phyloP scores from a whole-genome alignment of 2,888 invertebrate genomes.

The Sisyra terminalis region DNA sequence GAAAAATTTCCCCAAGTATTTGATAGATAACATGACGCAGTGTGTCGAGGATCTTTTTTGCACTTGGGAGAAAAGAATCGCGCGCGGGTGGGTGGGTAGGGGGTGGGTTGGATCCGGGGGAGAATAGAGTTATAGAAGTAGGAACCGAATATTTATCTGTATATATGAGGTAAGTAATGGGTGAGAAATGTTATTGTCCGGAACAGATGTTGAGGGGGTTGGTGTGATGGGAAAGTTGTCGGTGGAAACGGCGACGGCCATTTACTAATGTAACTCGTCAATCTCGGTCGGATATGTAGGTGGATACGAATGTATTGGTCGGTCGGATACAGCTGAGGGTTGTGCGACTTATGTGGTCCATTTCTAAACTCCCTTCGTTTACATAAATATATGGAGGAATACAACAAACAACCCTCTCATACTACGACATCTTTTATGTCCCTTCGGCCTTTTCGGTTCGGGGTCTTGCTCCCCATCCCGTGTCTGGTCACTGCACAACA shows the following conservation, averaged over 20 bases:
- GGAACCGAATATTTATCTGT: too few species aligned
- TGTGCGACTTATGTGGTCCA: constrained; percentile 12
- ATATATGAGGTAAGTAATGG: constrained; percentile 8
- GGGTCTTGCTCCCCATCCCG: too few species aligned
- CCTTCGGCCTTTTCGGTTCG: constrained; percentile 10
- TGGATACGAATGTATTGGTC: constrained; percentile 13
- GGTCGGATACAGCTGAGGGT: constrained; percentile 18
- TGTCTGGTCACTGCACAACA: too few species aligned
- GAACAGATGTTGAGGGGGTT: constrained; percentile 20
- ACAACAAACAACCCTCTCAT: constrained; percentile 10
- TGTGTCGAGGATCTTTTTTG: too few species aligned
- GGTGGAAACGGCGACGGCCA: constrained; percentile 17
- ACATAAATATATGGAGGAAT: constrained; percentile 11
- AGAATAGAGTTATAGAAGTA: too few species aligned
- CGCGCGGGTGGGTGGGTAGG: too few species aligned
- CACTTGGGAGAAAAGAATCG: too few species aligned
- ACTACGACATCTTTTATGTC: constrained; percentile 9
- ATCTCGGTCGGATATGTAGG: constrained; percentile 18
- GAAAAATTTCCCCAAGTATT: too few species aligned
- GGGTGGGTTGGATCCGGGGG: too few species aligned
- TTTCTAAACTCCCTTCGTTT: constrained; percentile 17
- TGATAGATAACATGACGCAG: too few species aligned
- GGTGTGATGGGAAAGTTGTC: constrained; percentile 9
- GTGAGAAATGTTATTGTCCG: constrained; percentile 24
- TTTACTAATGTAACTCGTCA: constrained; percentile 27